Conservation (phyloP, 2,113 vertebrate species). For the Fregetta grallaria region DNA sequence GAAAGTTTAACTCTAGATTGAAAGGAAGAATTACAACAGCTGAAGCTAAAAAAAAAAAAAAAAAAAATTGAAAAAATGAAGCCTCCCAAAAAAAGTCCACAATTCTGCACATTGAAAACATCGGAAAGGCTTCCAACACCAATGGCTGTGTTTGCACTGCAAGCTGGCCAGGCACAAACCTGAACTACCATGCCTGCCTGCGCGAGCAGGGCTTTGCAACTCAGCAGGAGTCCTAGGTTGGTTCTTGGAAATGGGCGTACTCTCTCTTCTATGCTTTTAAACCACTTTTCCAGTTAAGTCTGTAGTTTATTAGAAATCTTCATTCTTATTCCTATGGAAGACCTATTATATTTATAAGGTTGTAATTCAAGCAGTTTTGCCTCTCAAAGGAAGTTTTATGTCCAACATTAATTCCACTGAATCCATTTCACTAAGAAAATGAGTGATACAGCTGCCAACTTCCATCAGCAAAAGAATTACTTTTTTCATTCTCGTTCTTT, state of each 20-base stretch:
- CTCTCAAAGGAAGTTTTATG: conserved; percentile 59
- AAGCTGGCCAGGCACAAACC: neutral
- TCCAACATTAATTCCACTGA: conserved; percentile 45
- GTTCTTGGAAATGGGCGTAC: neutral
- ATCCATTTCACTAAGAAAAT: conserved; percentile 53
- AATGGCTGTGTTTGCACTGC: neutral
- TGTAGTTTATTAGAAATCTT: neutral
- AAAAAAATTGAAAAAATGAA: neutral
- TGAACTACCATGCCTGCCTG: rapidly evolving
- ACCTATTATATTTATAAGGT: neutral
- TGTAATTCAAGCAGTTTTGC: conserved; percentile 51
- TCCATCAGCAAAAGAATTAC: conserved; percentile 53
- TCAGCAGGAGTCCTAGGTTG: neutral
- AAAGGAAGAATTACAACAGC: neutral
- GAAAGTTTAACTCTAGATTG: neutral
- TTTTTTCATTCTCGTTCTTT: conserved; percentile 50
- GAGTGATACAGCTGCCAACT: conserved; percentile 61
- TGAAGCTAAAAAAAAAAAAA: neutral
- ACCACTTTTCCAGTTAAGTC: neutral
- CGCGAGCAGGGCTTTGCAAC: rapidly evolving
- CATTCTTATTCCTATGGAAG: neutral
- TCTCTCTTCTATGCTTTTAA: neutral
- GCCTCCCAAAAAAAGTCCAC: neutral
- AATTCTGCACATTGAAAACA: neutral
- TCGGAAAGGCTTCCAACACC: neutral